These are phyloP conservation scores for Chaenodraco wilsoni DNA, from an alignment of 2,797 vertebrate genomes.

Conservation along the genomic window DNA sequence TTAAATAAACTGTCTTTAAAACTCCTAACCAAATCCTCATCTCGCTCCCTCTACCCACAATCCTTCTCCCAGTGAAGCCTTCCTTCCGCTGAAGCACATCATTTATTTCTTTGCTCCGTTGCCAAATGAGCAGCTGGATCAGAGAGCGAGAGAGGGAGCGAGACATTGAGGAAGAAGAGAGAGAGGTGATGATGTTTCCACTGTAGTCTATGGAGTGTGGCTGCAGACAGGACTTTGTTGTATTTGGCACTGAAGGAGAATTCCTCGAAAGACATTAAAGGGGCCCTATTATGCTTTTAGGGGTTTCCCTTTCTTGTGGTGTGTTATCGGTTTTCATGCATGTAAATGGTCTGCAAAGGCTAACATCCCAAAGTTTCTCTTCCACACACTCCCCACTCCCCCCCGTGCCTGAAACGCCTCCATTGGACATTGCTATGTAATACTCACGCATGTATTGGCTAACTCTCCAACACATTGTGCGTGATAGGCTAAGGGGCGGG, in stretches of 20 bases:
- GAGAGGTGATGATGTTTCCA: constrained; percentile 49
- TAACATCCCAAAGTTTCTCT: too few species aligned
- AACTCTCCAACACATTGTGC: too few species aligned
- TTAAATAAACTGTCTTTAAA: constrained; percentile 66
- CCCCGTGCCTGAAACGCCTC: too few species aligned
- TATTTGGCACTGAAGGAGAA: constrained; percentile 39
- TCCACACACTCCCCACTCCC: too few species aligned
- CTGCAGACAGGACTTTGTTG: constrained; percentile 56
- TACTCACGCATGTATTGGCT: too few species aligned
- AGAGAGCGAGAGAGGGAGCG: constrained; percentile 37
- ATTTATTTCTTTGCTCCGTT: constrained; percentile 74
- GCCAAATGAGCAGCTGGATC: constrained; percentile 81
- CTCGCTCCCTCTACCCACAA: constrained; percentile 55
- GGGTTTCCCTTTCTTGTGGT: too few species aligned
- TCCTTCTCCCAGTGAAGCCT: constrained; percentile 62
- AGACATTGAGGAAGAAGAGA: not conserved
- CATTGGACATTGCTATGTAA: too few species aligned
- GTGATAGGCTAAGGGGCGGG: too few species aligned
- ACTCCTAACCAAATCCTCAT: constrained; percentile 62
- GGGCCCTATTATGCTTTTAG: too few species aligned
- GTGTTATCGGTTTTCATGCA: too few species aligned
- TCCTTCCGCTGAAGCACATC: constrained; percentile 70
- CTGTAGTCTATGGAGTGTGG: constrained; percentile 54
- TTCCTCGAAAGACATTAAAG: constrained; percentile 22
- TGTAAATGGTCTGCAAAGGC: too few species aligned